Conservation (phyloP, 2,888 invertebrate species). For the Tromatobia lineatoria region DNA sequence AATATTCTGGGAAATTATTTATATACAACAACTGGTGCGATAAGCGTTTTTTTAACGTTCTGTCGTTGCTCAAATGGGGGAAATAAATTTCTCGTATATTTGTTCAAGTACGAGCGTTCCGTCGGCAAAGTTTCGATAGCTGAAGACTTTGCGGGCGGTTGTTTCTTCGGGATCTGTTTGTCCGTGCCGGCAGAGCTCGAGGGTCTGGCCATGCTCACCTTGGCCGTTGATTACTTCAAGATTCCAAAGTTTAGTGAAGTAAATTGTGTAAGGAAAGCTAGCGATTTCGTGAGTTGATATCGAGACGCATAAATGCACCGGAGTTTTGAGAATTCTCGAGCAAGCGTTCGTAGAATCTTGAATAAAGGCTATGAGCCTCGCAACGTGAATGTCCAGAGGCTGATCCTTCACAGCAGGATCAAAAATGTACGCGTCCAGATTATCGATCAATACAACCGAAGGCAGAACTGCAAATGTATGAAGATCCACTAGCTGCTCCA, state of each 20-base stretch:
- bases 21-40: neutral
- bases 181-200: constrained; percentile 29
- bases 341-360: constrained; percentile 78
- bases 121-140: constrained; percentile 74
- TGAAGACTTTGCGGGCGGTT: constrained; percentile 58
- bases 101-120: constrained; percentile 73
- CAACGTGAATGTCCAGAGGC: constrained; percentile 70
- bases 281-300: constrained; percentile 37
- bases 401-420: constrained; percentile 62
- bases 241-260: constrained; percentile 72
- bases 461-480: constrained; percentile 78
- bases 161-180: neutral
- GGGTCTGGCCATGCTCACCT: constrained; percentile 4
- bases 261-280: constrained; percentile 58
- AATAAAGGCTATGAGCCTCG: constrained; percentile 76
- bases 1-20: neutral
- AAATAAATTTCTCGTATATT: constrained; percentile 62
- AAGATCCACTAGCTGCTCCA: constrained; percentile 76
- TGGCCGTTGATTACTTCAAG: constrained; percentile 52
- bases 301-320: constrained; percentile 69
- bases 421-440: constrained; percentile 77
- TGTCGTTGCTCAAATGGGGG: constrained; percentile 12
- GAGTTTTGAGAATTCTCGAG: constrained; percentile 72
- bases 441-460: constrained; percentile 79
- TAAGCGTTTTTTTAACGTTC: neutral